phyloP scores from a whole-genome alignment of 1,140 invertebrate genomes.

The Cotesia typhae region DNA sequence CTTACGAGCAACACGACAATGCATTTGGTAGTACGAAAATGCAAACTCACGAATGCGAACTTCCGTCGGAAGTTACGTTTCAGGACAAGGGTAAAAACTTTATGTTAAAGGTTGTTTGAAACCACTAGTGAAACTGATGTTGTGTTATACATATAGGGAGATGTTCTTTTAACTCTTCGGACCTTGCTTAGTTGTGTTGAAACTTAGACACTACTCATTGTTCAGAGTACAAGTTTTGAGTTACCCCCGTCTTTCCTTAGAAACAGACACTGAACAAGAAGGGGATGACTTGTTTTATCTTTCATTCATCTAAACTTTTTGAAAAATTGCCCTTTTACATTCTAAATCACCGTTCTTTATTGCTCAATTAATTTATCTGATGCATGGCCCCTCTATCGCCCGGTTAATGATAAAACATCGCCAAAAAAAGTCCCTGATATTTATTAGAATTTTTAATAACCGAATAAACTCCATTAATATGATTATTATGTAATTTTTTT shows the following conservation, averaged over 20 bases:
- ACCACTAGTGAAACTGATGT: background rate
- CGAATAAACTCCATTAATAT: no score
- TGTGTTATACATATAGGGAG: background rate
- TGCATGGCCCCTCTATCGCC: no score
- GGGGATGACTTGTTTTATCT: slow-evolving; percentile 22
- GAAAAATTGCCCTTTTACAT: slow-evolving; percentile 43
- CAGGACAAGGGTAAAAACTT: slow-evolving; percentile 4
- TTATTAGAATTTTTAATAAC: no score
- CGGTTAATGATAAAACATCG: no score
- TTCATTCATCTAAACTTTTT: slow-evolving; percentile 39
- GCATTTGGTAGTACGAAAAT: background rate
- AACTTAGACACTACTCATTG: slow-evolving; percentile 37
- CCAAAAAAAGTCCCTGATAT: no score
- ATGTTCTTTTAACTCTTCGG: slow-evolving; percentile 37
- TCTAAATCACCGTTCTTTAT: no score
- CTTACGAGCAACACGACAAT: background rate
- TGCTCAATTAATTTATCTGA: no score
- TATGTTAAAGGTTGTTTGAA: slow-evolving; percentile 5
- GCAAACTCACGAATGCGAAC: background rate
- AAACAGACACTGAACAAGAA: slow-evolving; percentile 19
- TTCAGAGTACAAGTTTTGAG: slow-evolving; percentile 55
- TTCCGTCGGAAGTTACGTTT: background rate
- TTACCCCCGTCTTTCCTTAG: slow-evolving; percentile 47
- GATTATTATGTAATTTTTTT: no score
- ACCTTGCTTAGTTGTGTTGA: slow-evolving; percentile 31